A percentile compares a stretch with the other conserved stretches of the same genome.
These are phyloP conservation scores for Thomomys bottae DNA, from an alignment of 2,113 vertebrate species.

Conservation along the genomic window DNA sequence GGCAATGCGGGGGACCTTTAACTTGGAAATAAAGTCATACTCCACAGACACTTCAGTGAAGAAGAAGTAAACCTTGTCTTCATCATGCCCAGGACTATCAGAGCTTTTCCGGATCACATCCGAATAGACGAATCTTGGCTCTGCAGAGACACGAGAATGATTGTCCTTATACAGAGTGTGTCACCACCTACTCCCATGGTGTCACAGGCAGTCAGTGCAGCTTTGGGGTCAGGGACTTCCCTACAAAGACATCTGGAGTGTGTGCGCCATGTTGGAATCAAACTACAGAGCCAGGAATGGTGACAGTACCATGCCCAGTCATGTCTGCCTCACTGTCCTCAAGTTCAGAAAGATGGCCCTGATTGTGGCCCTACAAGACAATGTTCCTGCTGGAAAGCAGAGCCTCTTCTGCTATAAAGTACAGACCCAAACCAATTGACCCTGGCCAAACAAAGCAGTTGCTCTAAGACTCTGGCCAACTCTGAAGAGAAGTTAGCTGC, in stretches of 20 bases:
- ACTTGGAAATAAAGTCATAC: constrained; percentile 96
- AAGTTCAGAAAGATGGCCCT: accelerated
- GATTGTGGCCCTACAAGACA: accelerated
- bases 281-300: no score
- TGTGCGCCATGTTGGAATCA: accelerated
- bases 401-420: neutral
- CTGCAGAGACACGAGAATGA: constrained; percentile 78
- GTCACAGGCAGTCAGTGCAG: neutral
- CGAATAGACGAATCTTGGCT: constrained; percentile 95
- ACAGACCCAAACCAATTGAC: neutral
- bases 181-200: neutral
- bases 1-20: constrained; percentile 95
- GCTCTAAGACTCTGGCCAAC: neutral
- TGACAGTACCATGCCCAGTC: accelerated
- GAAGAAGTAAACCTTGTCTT: constrained; percentile 98
- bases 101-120: constrained; percentile 92
- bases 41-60: constrained; percentile 98
- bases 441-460: no score
- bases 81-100: constrained; percentile 87
- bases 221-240: neutral
- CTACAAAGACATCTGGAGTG: accelerated
- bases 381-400: neutral
- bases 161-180: accelerated
- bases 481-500: accelerated
- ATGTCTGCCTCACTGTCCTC: neutral